phyloP scores from a whole-genome alignment of 2,888 invertebrate genomes.

The Prosapia bicincta region DNA sequence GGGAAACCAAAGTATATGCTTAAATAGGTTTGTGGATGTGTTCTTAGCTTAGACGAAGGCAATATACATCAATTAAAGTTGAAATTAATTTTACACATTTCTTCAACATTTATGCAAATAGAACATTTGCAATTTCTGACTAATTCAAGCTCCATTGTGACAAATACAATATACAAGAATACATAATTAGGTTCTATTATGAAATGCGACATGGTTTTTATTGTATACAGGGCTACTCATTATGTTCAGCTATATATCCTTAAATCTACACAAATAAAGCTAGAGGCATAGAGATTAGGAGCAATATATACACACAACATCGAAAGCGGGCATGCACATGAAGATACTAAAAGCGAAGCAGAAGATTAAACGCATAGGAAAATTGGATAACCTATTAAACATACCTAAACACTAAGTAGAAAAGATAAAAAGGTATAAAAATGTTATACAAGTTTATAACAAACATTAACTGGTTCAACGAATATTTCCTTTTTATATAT shows the following conservation, averaged over 20 bases:
- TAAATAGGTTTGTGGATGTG: too few species aligned
- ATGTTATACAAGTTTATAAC: constrained; percentile 23
- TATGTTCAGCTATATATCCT: background rate
- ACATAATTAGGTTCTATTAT: background rate
- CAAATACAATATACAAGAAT: background rate
- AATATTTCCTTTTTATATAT: background rate
- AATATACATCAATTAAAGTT: too few species aligned
- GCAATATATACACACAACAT: background rate
- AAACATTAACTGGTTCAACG: constrained; percentile 20
- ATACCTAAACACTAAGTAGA: constrained; percentile 19
- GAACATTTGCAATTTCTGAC: too few species aligned
- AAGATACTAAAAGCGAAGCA: background rate
- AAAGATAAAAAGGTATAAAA: constrained; percentile 31
- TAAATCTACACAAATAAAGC: background rate
- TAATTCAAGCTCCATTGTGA: background rate
- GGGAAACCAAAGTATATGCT: too few species aligned
- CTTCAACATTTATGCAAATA: too few species aligned
- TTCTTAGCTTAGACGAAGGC: too few species aligned
- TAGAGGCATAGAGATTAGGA: background rate
- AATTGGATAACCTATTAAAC: constrained; percentile 9
- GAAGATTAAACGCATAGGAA: background rate
- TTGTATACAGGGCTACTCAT: background rate
- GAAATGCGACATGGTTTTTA: background rate
- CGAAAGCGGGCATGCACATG: background rate
- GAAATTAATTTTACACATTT: too few species aligned